Percentiles rank a stretch among this genome's conserved stretches.
These are phyloP conservation scores for Malurus leucopterus DNA, from an alignment of 2,797 vertebrate species.

Conservation along the genomic window DNA sequence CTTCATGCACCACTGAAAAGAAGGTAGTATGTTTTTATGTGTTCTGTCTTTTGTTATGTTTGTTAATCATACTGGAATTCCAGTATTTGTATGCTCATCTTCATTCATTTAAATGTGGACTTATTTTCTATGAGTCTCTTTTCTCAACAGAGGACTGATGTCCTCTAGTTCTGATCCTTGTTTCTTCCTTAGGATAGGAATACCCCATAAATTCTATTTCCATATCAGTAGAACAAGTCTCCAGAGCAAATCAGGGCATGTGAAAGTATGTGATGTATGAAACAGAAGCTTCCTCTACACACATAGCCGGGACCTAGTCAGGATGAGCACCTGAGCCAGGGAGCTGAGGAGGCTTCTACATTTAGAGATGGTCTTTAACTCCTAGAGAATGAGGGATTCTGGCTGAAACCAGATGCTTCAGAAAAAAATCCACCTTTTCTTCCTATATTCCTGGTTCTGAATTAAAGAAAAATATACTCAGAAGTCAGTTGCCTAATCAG, in stretches of 20 bases:
- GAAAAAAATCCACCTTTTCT: background rate
- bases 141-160: background rate
- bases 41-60: background rate
- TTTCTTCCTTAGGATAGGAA: background rate
- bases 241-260: background rate
- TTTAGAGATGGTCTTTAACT: background rate
- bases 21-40: constrained; percentile 57
- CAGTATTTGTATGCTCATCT: background rate
- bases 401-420: background rate
- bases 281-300: background rate
- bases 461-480: background rate
- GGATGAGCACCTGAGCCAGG: background rate
- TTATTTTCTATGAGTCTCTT: background rate
- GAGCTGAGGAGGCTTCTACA: background rate
- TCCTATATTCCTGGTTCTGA: background rate
- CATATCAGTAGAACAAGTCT: background rate
- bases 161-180: background rate
- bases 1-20: constrained; percentile 56
- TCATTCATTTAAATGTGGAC: background rate
- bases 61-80: background rate
- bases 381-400: background rate
- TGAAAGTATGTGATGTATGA: background rate
- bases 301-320: background rate
- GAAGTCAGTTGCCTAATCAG: background rate
- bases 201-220: background rate